Conservation (phyloP, 2,113 vertebrate species). For the Tetrax tetrax region DNA sequence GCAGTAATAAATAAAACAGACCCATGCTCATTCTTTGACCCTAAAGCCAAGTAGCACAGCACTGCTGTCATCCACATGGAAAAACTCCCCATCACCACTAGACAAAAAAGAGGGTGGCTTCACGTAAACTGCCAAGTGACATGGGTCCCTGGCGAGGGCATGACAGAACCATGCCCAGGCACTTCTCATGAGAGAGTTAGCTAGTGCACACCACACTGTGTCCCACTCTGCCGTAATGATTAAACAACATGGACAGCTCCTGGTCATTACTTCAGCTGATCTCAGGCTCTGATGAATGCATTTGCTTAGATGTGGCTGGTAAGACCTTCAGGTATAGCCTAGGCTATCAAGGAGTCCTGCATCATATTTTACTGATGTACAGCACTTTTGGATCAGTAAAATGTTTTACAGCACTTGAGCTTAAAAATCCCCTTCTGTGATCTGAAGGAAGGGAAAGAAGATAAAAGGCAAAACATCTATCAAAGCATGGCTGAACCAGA, state of each 20-base stretch:
- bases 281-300: neutral
- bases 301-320: neutral
- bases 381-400: neutral
- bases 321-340: neutral
- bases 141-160: neutral
- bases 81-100: neutral
- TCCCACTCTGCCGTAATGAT: rapidly evolving
- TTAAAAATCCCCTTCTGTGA: neutral
- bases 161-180: neutral
- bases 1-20: neutral
- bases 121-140: neutral
- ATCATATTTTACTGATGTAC: neutral
- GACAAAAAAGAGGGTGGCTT: neutral
- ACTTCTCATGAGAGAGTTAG: neutral
- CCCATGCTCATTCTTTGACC: neutral
- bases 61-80: neutral
- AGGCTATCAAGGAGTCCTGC: neutral
- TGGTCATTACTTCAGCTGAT: neutral
- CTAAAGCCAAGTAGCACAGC: neutral
- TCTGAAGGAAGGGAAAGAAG: neutral
- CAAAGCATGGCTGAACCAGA: neutral
- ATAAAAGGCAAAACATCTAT: neutral
- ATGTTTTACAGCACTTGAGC: neutral
- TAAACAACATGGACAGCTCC: neutral
- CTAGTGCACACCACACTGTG: rapidly evolving